Conservation (phyloP, 1,140 invertebrate species). For the Agrilus planipennis region DNA sequence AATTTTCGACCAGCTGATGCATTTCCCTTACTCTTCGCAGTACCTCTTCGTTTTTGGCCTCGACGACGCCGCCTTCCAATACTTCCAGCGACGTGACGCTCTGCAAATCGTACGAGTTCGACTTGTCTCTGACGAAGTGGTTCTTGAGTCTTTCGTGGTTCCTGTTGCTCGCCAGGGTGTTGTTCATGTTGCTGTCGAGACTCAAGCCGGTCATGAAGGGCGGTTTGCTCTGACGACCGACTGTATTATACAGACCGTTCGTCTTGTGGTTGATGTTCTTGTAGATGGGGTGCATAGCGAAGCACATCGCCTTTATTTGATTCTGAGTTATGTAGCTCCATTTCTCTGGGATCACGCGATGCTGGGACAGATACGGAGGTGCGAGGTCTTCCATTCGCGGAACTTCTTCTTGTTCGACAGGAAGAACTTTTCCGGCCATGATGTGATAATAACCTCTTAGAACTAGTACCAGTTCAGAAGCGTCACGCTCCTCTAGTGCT, state of each 20-base stretch:
- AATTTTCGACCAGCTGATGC: conserved; percentile 63
- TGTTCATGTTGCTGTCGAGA: conserved; percentile 57
- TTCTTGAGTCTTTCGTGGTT: conserved; percentile 33
- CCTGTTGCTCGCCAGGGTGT: conserved; percentile 38
- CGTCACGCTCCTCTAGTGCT: conserved; percentile 73
- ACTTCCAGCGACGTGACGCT: conserved; percentile 62
- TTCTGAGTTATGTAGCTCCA: conserved; percentile 64
- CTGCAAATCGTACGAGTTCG: conserved; percentile 48
- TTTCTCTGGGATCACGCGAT: conserved; percentile 60
- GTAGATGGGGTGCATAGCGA: conserved; percentile 40
- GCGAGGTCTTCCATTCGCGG: conserved; percentile 37
- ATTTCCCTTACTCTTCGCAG: conserved; percentile 60
- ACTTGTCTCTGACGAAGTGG: conserved; percentile 35
- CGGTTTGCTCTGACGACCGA: conserved; percentile 27
- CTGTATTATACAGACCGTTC: conserved; percentile 31
- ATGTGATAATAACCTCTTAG: conserved; percentile 65
- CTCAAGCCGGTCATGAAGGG: conserved; percentile 21
- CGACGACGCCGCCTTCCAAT: conserved; percentile 46
- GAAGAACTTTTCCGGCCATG: conserved; percentile 37
- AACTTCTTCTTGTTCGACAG: conserved; percentile 28
- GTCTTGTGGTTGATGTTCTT: conserved; percentile 33
- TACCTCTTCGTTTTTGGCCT: conserved; percentile 58
- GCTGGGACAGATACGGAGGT: conserved; percentile 66
- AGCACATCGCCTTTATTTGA: conserved; percentile 34
- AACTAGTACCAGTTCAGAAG: conserved; percentile 69